These are phyloP conservation scores for Punctoribates punctum DNA, from an alignment of 2,888 invertebrate species.

Conservation along the genomic window DNA sequence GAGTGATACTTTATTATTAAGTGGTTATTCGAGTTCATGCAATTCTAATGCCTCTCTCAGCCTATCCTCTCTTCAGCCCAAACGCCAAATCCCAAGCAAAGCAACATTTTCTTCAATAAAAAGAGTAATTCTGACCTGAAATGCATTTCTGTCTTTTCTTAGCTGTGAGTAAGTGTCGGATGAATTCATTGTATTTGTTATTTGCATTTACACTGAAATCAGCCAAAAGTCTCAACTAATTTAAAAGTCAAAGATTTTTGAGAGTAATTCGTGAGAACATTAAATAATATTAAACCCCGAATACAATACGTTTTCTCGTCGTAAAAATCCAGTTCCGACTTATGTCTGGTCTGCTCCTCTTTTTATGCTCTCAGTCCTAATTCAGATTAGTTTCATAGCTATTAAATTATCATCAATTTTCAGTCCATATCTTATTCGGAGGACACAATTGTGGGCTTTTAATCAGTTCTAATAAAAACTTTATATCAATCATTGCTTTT, in stretches of 20 bases:
- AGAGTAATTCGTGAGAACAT: too few species aligned
- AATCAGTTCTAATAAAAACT: too few species aligned
- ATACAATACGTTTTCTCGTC: neutral
- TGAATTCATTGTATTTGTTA: neutral
- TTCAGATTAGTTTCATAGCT: neutral
- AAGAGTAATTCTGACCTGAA: neutral
- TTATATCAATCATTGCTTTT: too few species aligned
- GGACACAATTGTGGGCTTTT: too few species aligned
- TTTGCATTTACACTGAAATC: neutral
- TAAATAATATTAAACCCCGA: too few species aligned
- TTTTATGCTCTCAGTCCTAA: neutral
- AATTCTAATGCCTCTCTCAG: neutral
- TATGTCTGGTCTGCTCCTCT: neutral
- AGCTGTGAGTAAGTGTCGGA: neutral
- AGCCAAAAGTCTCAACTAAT: too few species aligned
- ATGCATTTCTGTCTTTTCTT: constrained; percentile 11
- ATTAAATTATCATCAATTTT: neutral
- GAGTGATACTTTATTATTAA: constrained; percentile 8
- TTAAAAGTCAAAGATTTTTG: too few species aligned
- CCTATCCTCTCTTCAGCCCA: neutral
- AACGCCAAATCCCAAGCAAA: neutral
- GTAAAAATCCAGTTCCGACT: neutral
- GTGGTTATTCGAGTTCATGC: constrained; percentile 10
- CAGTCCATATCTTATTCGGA: neutral
- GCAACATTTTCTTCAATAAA: neutral